Percentiles rank a stretch among this genome's conserved stretches.
Conservation (phyloP, 2,888 invertebrate species). For the Campaea margaritaria region DNA sequence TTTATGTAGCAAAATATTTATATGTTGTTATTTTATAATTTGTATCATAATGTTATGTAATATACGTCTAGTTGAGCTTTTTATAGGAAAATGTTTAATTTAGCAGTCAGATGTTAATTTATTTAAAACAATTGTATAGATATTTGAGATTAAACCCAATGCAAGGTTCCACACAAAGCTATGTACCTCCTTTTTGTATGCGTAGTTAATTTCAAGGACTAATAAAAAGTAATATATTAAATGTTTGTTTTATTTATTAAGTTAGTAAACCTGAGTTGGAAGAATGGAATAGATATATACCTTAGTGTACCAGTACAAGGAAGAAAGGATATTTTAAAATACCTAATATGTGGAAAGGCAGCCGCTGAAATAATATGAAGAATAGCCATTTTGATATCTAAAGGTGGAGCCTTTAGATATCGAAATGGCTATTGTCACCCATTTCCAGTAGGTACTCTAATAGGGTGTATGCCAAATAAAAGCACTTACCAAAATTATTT, state of each 20-base stretch:
- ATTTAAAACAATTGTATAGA: slow-evolving; percentile 23
- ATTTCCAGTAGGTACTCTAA: no score
- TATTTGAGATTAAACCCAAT: slow-evolving; percentile 62
- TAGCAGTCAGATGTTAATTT: slow-evolving; percentile 1
- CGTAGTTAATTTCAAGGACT: slow-evolving; percentile 63
- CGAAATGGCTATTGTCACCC: no score
- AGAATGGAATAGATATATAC: no score
- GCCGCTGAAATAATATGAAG: no score
- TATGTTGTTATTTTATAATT: slow-evolving; percentile 15
- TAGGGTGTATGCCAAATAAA: no score
- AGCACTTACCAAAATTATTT: not conserved
- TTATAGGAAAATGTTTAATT: slow-evolving; percentile 13
- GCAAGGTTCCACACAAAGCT: slow-evolving; percentile 66
- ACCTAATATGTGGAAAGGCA: no score
- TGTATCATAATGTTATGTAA: slow-evolving; percentile 6
- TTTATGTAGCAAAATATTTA: slow-evolving; percentile 25
- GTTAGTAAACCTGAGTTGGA: no score
- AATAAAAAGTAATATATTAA: slow-evolving; percentile 65
- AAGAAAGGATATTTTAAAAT: no score
- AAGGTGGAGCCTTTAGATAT: no score
- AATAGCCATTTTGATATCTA: no score
- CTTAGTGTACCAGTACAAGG: not conserved
- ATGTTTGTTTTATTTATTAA: slow-evolving; percentile 41
- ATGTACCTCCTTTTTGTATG: slow-evolving; percentile 70
- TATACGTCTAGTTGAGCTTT: slow-evolving; percentile 14